phyloP scores from a whole-genome alignment of 2,113 vertebrate genomes.

The Perognathus longimembris region DNA sequence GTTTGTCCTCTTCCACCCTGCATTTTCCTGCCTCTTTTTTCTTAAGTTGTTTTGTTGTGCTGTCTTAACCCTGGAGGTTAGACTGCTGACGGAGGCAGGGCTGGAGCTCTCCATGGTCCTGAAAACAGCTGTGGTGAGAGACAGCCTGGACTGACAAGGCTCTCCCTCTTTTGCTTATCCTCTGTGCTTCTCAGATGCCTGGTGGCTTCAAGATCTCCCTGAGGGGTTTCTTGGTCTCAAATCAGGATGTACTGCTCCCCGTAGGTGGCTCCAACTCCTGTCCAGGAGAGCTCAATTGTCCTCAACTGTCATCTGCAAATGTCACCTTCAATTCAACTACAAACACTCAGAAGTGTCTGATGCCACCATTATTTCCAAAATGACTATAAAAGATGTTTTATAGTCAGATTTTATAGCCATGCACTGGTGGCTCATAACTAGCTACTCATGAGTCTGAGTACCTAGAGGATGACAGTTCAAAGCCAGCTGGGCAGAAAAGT shows the following conservation, averaged over 20 bases:
- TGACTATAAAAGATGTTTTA: neutral
- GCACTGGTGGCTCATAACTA: no score
- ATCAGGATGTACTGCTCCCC: neutral
- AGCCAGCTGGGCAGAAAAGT: no score
- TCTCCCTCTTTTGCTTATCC: neutral
- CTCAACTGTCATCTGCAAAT: neutral
- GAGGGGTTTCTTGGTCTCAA: neutral
- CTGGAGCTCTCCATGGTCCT: neutral
- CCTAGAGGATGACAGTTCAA: no score
- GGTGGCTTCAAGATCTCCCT: neutral
- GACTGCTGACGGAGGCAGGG: rapidly evolving
- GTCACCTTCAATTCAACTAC: neutral
- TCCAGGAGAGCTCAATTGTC: no score
- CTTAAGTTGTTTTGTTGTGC: neutral
- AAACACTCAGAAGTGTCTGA: neutral
- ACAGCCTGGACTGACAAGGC: rapidly evolving
- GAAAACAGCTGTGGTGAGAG: neutral
- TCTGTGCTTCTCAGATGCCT: neutral
- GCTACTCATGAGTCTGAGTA: no score
- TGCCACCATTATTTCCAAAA: neutral
- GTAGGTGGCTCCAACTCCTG: neutral
- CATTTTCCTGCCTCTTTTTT: neutral
- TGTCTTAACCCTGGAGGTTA: neutral
- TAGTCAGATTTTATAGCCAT: neutral
- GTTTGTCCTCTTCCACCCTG: no score